These are phyloP conservation scores for Eurois occulta DNA, from an alignment of 2,888 invertebrate genomes.

Conservation along the genomic window DNA sequence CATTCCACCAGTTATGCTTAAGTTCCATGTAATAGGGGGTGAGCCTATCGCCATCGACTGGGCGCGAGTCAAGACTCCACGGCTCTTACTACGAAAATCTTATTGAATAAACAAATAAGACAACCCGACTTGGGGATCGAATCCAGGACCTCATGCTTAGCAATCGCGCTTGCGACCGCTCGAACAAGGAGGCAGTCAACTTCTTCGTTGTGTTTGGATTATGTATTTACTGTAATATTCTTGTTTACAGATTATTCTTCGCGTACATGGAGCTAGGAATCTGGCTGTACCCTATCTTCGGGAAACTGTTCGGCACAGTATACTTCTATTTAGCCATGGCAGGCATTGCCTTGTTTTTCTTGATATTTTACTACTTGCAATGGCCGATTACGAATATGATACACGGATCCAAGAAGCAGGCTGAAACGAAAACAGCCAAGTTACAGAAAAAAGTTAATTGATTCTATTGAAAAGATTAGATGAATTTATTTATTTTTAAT, in stretches of 20 bases:
- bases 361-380: conserved; percentile 75
- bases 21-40: too few relatives aligned
- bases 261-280: conserved; percentile 76
- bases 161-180: too few relatives aligned
- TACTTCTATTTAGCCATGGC: conserved; percentile 72
- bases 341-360: conserved; percentile 49
- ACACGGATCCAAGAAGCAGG: conserved; percentile 62
- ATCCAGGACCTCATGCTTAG: neutral
- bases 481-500: conserved; percentile 11
- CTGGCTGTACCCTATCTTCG: conserved; percentile 83
- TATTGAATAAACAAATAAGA: neutral
- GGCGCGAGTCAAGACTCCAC: too few relatives aligned
- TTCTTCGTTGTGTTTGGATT: neutral
- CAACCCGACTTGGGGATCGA: neutral
- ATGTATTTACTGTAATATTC: conserved; percentile 15
- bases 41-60: too few relatives aligned
- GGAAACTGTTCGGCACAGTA: conserved; percentile 73
- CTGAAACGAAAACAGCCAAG: conserved; percentile 40
- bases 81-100: neutral
- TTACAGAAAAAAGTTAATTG: conserved; percentile 52
- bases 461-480: conserved; percentile 2
- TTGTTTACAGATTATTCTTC: conserved; percentile 81
- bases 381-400: conserved; percentile 74
- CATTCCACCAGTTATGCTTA: too few relatives aligned
- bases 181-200: too few relatives aligned